These are phyloP conservation scores for Phyllotis vaccarum DNA, from an alignment of 2,797 vertebrate species.

Conservation along the genomic window DNA sequence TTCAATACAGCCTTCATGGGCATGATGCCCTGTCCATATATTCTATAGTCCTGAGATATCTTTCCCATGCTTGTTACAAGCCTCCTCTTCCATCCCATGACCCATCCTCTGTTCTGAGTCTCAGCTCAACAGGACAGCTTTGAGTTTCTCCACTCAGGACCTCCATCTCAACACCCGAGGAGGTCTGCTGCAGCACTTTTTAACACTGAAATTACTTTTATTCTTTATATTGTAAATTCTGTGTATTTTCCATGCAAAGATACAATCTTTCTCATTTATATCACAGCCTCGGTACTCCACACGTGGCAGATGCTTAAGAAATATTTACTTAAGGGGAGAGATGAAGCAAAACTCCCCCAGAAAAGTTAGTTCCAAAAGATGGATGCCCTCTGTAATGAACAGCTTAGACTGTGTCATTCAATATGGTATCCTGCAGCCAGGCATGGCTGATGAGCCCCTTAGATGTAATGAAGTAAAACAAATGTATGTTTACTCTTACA, in stretches of 20 bases:
- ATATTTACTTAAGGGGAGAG: background rate
- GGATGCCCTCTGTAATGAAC: background rate
- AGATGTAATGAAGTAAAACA: background rate
- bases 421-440: background rate
- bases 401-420: background rate
- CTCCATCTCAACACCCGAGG: background rate
- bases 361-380: background rate
- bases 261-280: background rate
- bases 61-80: background rate
- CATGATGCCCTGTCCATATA: background rate
- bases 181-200: background rate
- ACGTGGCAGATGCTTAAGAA: background rate
- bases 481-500: background rate
- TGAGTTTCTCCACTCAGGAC: rapidly evolving
- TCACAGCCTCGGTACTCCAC: background rate
- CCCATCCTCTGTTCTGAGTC: background rate
- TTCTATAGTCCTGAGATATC: background rate
- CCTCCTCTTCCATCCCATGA: background rate
- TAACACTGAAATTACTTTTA: background rate
- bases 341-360: background rate
- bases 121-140: background rate
- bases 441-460: background rate
- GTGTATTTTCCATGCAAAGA: background rate
- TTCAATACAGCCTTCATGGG: background rate
- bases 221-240: background rate